Evolutionary conservation across 2,888 invertebrate genomes (phyloP), one percentile per base, ranked within the genome.

Genomic region (Agrochola circellaris): DNA sequence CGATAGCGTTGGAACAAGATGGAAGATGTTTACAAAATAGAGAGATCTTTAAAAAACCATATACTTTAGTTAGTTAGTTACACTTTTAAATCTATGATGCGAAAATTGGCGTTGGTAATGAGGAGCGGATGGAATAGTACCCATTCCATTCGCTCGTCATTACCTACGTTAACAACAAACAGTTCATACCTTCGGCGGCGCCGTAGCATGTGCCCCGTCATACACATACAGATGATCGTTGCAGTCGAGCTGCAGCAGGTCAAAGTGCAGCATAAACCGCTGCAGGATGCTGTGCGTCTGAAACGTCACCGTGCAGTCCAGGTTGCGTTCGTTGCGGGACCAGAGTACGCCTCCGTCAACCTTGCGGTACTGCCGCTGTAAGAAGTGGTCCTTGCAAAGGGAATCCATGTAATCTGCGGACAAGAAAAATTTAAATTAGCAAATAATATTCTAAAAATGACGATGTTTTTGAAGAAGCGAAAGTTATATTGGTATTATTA

Each of bases 241-340:
- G 97, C 99, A 99, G 96, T 99, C 99, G 84, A 99, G 97, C 94
- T 99, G 98, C 90, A 99, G 97, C 94, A 98, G 97, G 93, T 99
- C 99, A 95, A 99, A 99, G 92, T 99, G 98, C 91, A 99, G 97
- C 98, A 99, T 99, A 95, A 99, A 99, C 90, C 99, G 97, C 97
- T 99, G 99, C 91, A 99, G 97, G 91, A 99, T 98, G 93, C 99
- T 98, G 96, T 99, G 99, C 88, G 99, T 99, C 97, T 99, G 99
- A 96, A 99, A 99, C 83, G 99, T 99, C 94, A 99, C 98, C 90
- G 98, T 98, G 97, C 99, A 99, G 96, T 99, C 98, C 92, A 99
- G 97, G 94, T 99, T 98, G 87, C 98, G 97, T 96, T 99, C 99
- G 95, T 99, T 99, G 93, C 98, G 98, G 42, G 99, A 99, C 97